phyloP scores from a whole-genome alignment of 2,797 vertebrate genomes.

The Coregonus suidteri region DNA sequence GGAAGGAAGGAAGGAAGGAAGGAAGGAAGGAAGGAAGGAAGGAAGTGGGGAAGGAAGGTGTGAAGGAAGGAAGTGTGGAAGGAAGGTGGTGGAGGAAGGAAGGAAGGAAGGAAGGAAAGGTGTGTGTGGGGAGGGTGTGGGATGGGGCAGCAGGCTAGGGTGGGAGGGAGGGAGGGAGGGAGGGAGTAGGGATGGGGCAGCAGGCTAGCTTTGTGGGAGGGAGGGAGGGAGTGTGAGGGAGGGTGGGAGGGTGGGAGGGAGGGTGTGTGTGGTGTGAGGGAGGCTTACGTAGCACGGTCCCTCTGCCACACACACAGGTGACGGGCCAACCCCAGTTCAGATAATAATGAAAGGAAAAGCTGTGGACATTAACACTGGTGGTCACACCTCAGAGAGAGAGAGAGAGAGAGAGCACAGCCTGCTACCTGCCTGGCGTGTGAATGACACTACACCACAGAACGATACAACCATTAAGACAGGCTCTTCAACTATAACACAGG shows the following conservation, averaged over 20 bases:
- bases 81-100: constrained; percentile 5
- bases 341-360: constrained; percentile 63
- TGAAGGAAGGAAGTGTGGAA: constrained; percentile 19
- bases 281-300: constrained; percentile 60
- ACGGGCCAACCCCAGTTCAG: constrained; percentile 56
- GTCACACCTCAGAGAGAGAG: constrained; percentile 39
- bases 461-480: too few relatives aligned
- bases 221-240: constrained; percentile 58
- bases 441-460: constrained; percentile 6
- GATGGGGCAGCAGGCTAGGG: constrained; percentile 14
- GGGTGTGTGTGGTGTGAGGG: constrained; percentile 22
- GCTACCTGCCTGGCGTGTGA: not conserved
- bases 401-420: constrained; percentile 11
- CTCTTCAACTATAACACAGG: not conserved
- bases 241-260: too few relatives aligned
- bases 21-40: constrained; percentile 20
- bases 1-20: constrained; percentile 3
- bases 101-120: constrained; percentile 29
- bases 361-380: constrained; percentile 54
- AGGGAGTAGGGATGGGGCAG: constrained; percentile 25
- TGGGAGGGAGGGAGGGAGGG: constrained; percentile 36
- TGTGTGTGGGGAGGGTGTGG: too few relatives aligned
- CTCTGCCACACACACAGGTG: constrained; percentile 39
- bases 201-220: constrained; percentile 1
- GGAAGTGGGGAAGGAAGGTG: constrained; percentile 28